These are phyloP conservation scores for Pogonus chalceus DNA, from an alignment of 1,140 invertebrate species.

Conservation along the genomic window DNA sequence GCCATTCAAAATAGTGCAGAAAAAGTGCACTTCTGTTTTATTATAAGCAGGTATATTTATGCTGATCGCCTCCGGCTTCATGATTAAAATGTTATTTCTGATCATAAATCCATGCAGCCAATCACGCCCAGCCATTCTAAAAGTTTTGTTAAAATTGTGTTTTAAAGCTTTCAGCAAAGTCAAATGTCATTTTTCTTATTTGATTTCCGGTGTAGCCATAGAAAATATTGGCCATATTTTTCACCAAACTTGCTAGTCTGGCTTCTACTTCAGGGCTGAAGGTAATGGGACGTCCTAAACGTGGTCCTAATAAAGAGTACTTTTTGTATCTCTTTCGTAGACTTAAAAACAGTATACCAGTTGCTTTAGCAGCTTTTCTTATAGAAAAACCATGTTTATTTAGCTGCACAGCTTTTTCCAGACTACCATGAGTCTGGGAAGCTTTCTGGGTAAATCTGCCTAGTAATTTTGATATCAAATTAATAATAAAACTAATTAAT, in stretches of 20 bases:
- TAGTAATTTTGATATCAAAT: constrained; percentile 24
- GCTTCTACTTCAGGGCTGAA: constrained; percentile 14
- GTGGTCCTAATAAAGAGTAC: constrained; percentile 11
- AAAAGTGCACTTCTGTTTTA: constrained; percentile 8
- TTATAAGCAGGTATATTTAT: constrained; percentile 19
- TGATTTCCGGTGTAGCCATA: constrained; percentile 16
- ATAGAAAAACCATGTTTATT: constrained; percentile 26
- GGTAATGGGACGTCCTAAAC: constrained; percentile 14
- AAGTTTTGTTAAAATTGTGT: constrained; percentile 23
- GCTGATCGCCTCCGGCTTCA: constrained; percentile 23
- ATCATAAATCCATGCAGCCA: constrained; percentile 17
- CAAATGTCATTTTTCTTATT: constrained; percentile 12
- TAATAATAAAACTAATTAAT: constrained; percentile 5
- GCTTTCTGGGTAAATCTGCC: constrained; percentile 26
- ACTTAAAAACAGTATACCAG: constrained; percentile 27
- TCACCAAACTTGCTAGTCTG: constrained; percentile 10
- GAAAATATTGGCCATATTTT: constrained; percentile 17
- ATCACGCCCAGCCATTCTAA: constrained; percentile 16
- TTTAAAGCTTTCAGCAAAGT: constrained; percentile 22
- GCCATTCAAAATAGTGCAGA: constrained; percentile 15
- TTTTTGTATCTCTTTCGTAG: constrained; percentile 17
- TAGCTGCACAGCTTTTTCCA: constrained; percentile 22
- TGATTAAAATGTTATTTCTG: constrained; percentile 24
- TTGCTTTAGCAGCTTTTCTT: constrained; percentile 27
- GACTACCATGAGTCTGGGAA: constrained; percentile 24